phyloP scores from a whole-genome alignment of 2,888 invertebrate genomes.

The Drosophila kanekoi region DNA sequence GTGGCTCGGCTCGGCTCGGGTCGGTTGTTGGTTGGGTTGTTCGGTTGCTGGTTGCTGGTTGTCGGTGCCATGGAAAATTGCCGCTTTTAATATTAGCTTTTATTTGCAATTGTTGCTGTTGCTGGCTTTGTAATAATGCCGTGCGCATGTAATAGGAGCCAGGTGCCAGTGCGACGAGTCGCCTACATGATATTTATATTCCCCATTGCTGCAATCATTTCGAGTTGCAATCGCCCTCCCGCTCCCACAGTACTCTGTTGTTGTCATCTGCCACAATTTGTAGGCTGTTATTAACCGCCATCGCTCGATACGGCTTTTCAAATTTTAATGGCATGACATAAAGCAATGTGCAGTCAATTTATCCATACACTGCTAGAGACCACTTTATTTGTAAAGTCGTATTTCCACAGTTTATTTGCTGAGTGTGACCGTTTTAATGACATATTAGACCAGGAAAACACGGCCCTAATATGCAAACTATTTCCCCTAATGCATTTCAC shows the following conservation, averaged over 20 bases:
- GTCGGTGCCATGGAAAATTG: conserved; percentile 70
- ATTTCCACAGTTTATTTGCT: conserved; percentile 6
- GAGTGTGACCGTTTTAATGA: conserved; percentile 31
- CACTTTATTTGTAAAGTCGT: conserved; percentile 20
- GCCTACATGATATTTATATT: conserved; percentile 71
- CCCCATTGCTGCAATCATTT: conserved; percentile 67
- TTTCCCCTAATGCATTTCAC: conserved; percentile 42
- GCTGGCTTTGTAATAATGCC: conserved; percentile 74
- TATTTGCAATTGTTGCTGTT: conserved; percentile 74
- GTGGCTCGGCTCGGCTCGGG: conserved; percentile 9
- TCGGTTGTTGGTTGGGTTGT: conserved; percentile 19
- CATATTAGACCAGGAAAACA: conserved; percentile 8
- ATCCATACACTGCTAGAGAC: conserved; percentile 8
- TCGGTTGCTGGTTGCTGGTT: conserved; percentile 38
- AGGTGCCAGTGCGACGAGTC: conserved; percentile 73
- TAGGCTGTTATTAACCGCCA: conserved; percentile 74
- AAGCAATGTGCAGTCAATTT: conserved; percentile 55
- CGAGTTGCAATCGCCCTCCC: conserved; percentile 17
- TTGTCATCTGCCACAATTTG: conserved; percentile 77
- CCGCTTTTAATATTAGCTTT: conserved; percentile 78
- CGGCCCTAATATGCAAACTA: conserved; percentile 25
- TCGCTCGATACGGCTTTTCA: conserved; percentile 65
- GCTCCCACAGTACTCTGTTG: conserved; percentile 23
- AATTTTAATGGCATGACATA: conserved; percentile 69
- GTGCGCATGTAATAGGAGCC: conserved; percentile 76